Percentiles rank a stretch among this genome's conserved stretches.
Conservation (phyloP, 2,797 vertebrate species). For the Xiphophorus birchmanni region DNA sequence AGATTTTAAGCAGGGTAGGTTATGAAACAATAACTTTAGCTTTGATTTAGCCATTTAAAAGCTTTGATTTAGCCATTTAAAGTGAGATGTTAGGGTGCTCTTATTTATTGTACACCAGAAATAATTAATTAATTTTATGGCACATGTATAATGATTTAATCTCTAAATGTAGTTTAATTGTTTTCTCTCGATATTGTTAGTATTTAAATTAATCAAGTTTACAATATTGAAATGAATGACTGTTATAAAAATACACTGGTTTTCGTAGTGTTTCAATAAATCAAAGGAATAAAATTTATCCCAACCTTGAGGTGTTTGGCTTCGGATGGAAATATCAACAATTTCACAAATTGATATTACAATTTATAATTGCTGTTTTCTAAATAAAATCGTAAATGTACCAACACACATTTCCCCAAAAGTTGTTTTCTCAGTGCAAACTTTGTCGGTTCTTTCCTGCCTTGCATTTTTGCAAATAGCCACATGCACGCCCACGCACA, state of each 20-base stretch:
- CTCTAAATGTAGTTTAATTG: not conserved
- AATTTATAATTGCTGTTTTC: not conserved
- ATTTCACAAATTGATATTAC: not conserved
- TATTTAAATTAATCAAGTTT: too few species aligned
- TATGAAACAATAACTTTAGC: not conserved
- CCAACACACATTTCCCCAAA: slow-evolving; percentile 22
- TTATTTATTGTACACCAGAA: too few species aligned
- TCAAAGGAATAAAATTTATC: not conserved
- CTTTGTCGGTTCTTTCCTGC: slow-evolving; percentile 36
- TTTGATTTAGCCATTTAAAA: not conserved
- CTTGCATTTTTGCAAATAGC: slow-evolving; percentile 39
- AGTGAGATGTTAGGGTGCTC: not conserved
- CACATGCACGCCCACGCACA: not conserved
- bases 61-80: not conserved
- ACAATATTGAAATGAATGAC: not conserved
- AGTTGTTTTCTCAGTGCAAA: slow-evolving; percentile 26
- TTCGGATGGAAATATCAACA: not conserved
- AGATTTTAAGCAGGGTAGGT: not conserved
- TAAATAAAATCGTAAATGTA: slow-evolving; percentile 19
- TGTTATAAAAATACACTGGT: not conserved
- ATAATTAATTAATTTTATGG: not conserved
- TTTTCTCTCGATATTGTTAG: not conserved
- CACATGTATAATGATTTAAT: not conserved
- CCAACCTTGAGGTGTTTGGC: not conserved
- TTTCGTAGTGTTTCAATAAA: not conserved